A percentile compares a stretch with the other conserved stretches of the same genome.
Conservation (phyloP, 2,113 vertebrate species). For the Apteryx owenii region DNA sequence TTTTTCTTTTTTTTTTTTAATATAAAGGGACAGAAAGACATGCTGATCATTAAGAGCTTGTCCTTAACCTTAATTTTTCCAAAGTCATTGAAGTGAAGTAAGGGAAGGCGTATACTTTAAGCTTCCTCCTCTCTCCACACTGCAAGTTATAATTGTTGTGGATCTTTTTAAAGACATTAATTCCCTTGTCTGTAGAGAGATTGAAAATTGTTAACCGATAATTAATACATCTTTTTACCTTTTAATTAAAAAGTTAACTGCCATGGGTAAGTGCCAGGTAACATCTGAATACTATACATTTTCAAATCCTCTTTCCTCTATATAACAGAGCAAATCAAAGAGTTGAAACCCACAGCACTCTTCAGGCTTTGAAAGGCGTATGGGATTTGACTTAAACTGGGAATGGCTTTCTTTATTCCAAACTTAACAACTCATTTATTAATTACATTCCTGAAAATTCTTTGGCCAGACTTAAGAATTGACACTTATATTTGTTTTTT, state of each 20-base stretch:
- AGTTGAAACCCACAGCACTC: not conserved
- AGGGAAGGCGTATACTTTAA: not conserved
- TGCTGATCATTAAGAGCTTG: not conserved
- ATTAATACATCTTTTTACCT: slow-evolving; percentile 68
- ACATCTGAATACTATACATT: not conserved
- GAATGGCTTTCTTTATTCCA: not conserved
- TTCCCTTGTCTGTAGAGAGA: slow-evolving; percentile 64
- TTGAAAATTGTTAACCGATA: slow-evolving; percentile 68
- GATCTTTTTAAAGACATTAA: slow-evolving; percentile 40
- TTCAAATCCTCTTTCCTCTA: not conserved
- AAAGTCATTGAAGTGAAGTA: not conserved
- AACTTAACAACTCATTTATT: not conserved
- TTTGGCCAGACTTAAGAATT: not conserved
- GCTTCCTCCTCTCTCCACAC: not conserved
- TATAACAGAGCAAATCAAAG: not conserved
- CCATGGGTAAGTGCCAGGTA: not conserved
- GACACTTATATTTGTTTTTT: not conserved
- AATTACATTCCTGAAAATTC: not conserved
- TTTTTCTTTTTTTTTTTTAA: not conserved
- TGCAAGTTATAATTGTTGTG: slow-evolving; percentile 57
- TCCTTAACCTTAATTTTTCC: not conserved
- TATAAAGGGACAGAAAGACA: not conserved
- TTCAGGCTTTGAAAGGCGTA: not conserved
- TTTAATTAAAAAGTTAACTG: slow-evolving; percentile 71
- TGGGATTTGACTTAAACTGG: not conserved